Percentiles rank a stretch among this genome's conserved stretches.
Evolutionary conservation across 1,140 invertebrate genomes (phyloP).

Genomic region (Heterodera carotae): DNA sequence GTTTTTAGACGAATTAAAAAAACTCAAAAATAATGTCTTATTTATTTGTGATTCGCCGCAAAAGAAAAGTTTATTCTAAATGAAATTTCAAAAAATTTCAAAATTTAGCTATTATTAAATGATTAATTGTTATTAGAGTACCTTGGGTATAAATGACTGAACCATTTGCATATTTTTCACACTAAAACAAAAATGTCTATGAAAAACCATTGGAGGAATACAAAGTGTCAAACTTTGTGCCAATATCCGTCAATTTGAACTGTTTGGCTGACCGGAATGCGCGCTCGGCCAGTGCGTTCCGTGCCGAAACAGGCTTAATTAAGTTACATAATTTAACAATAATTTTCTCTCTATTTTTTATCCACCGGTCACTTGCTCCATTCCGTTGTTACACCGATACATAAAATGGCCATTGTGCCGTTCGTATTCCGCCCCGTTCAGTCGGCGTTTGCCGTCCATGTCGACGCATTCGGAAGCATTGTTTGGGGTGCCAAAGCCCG

Average conservation of each 20-base stretch:
- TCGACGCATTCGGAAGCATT: slow-evolving; percentile 34
- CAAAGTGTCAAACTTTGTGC: slow-evolving; percentile 14
- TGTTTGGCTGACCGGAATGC: slow-evolving; percentile 37
- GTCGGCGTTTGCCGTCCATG: slow-evolving; percentile 35
- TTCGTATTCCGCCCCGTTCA: slow-evolving; percentile 46
- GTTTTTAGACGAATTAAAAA: background rate
- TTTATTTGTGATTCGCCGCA: too few relatives aligned
- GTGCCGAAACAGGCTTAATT: slow-evolving; percentile 40
- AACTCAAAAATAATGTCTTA: slow-evolving; percentile 15
- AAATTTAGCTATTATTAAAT: background rate
- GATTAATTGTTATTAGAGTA: background rate
- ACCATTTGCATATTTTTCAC: slow-evolving; percentile 43
- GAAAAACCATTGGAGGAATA: background rate
- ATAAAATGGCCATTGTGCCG: slow-evolving; percentile 54
- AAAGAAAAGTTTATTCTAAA: background rate
- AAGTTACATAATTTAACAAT: slow-evolving; percentile 11
- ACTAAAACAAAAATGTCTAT: slow-evolving; percentile 39
- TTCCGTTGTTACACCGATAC: slow-evolving; percentile 50
- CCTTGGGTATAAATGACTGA: slow-evolving; percentile 57
- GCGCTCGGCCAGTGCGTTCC: slow-evolving; percentile 35
- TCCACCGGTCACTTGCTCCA: slow-evolving; percentile 47
- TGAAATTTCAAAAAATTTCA: background rate
- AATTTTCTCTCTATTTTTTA: slow-evolving; percentile 10
- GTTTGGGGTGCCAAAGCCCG: background rate
- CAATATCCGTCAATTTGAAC: slow-evolving; percentile 38